Base-by-base conservation (phyloP, 2,797 vertebrate genomes). In the Eulemur rubriventer region DNA sequence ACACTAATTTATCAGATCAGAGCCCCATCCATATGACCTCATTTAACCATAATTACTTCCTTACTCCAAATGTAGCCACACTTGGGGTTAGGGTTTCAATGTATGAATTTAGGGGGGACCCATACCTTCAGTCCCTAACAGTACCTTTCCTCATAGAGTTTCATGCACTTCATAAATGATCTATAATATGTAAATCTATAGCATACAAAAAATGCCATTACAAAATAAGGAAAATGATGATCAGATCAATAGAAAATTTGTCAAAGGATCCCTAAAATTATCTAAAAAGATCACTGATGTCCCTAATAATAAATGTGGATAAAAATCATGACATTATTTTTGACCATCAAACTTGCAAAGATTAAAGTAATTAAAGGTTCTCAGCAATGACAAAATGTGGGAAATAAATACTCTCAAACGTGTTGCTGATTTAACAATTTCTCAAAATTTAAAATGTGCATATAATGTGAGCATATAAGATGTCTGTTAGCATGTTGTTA, bases 161-260 rank as follows among this genome's bases (percentile, higher is more conserved):
- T 92, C n/a, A 46, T 67, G 26, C 2, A 78, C 24, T 46, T 20
- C 30, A 4, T 33, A 89, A 80, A 30, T 82, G 17, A 57, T 69
- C 38, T 57, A 38, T 46, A 87, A 30, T 48, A 65, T 2, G 24
- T 43, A 75, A 78, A 38, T 67, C 43, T 93, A 35, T 22, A 28
- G 18, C 28, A 92, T 4, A 52, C 59, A 55, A 69, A 70, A 85
- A 85, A 83, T 18, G 2, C 22, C 52, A 43, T 95, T 73, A n/a
- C 48, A 95, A 88, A 75, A 59, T 89, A 84, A 83, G 35, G 7
- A 94, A 52, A 92, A 73, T 11, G 41, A 89, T 92, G 63, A 90
- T 18, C 26, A 75, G 30, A 76, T n/a, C 26, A 59, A 78, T 28
- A 61, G 76, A 83, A 69, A 59, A n/a, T 28, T 95, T 80, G 76